phyloP scores from a whole-genome alignment of 2,888 invertebrate species.

The Drosophila mimica region DNA sequence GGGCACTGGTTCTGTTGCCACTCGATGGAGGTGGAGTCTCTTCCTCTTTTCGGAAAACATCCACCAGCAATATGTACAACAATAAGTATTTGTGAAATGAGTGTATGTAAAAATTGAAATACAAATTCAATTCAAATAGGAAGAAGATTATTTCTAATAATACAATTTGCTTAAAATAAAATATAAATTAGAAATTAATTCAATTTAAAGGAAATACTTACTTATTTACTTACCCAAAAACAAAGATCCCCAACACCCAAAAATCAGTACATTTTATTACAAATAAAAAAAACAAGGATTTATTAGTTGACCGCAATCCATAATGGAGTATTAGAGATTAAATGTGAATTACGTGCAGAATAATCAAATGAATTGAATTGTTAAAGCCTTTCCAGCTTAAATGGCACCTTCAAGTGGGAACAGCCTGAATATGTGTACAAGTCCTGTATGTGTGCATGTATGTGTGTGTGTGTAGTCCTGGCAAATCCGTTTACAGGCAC shows the following conservation, averaged over 20 bases:
- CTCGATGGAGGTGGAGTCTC: background rate
- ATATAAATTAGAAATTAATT: background rate
- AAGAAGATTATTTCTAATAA: background rate
- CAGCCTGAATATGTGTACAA: conserved; percentile 52
- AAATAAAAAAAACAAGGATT: conserved; percentile 26
- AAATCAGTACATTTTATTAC: no score
- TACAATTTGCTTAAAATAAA: background rate
- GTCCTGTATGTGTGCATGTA: background rate
- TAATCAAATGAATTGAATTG: conserved; percentile 11
- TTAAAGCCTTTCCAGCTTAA: conserved; percentile 40
- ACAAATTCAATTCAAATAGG: background rate
- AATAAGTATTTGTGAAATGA: conserved; percentile 7
- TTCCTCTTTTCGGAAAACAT: background rate
- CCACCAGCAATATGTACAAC: conserved; percentile 11
- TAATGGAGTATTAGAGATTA: conserved; percentile 14
- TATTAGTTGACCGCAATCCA: conserved; percentile 12
- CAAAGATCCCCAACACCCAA: background rate
- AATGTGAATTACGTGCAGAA: conserved; percentile 1
- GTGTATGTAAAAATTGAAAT: background rate
- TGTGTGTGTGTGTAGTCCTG: conserved; percentile 19
- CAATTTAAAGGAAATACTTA: background rate
- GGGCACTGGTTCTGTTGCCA: conserved; percentile 1
- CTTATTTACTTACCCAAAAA: background rate
- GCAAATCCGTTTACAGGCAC: conserved; percentile 48
- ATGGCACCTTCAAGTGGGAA: conserved; percentile 28